phyloP scores from a whole-genome alignment of 2,888 invertebrate species.

The Andrena hattorfiana region DNA sequence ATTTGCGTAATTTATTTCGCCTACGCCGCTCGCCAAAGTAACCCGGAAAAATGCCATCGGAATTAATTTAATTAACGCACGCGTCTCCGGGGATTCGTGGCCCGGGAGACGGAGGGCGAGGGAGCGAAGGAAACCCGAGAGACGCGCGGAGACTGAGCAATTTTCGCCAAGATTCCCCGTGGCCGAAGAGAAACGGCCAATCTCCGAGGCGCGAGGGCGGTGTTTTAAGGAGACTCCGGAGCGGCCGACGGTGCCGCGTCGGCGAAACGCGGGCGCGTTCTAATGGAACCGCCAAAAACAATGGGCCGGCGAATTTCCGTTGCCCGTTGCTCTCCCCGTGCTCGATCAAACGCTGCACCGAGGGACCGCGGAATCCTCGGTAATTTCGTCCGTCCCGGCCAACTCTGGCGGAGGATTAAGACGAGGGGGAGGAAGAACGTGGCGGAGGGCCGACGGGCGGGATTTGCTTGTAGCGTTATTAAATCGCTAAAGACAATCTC shows the following conservation, averaged over 20 bases:
- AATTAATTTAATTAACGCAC: slow-evolving; percentile 43
- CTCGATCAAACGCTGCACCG: neutral
- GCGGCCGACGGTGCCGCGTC: slow-evolving; percentile 13
- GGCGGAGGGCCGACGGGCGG: neutral
- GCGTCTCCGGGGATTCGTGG: slow-evolving; percentile 40
- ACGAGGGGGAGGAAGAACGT: neutral
- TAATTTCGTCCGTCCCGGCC: slow-evolving; percentile 56
- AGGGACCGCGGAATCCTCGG: slow-evolving; percentile 45
- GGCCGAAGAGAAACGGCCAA: slow-evolving; percentile 1
- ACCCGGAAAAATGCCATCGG: slow-evolving; percentile 44
- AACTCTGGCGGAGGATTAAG: slow-evolving; percentile 48
- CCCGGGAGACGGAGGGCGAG: too few species aligned
- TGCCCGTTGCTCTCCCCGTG: neutral
- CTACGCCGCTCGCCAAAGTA: slow-evolving; percentile 23
- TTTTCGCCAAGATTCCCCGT: slow-evolving; percentile 29
- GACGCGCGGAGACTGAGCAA: slow-evolving; percentile 33
- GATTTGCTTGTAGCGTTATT: slow-evolving; percentile 60
- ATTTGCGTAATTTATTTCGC: slow-evolving; percentile 40
- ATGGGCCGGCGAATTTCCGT: slow-evolving; percentile 45
- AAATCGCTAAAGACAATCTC: slow-evolving; percentile 69
- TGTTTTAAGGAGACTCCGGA: slow-evolving; percentile 8
- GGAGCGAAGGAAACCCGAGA: slow-evolving; percentile 5
- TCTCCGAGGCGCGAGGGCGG: neutral
- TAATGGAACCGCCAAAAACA: slow-evolving; percentile 57
- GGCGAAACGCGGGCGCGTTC: slow-evolving; percentile 31